These are phyloP conservation scores for Pinna nobilis DNA, from an alignment of 1,140 invertebrate species.

Conservation along the genomic window DNA sequence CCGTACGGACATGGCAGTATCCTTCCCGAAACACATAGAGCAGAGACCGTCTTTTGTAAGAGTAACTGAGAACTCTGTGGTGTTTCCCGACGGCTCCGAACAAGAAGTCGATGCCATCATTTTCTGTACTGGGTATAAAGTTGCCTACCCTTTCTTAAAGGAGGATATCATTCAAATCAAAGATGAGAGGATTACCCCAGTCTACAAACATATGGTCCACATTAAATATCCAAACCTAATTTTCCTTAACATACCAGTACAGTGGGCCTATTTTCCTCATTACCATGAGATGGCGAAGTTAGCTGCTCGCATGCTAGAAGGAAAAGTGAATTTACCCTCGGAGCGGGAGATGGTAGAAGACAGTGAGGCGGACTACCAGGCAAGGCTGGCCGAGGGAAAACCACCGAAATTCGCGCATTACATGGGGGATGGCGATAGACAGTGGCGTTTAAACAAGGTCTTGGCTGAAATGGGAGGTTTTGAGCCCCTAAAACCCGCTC, in stretches of 20 bases:
- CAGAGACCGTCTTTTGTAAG: conserved; percentile 1
- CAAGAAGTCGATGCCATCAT: conserved; percentile 13
- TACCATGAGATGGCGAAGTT: conserved; percentile 17
- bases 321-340: neutral
- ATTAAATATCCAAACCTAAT: conserved; percentile 23
- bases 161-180: conserved; percentile 15
- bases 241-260: conserved; percentile 4
- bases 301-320: conserved; percentile 1
- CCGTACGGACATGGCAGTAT: neutral
- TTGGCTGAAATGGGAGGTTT: conserved; percentile 15
- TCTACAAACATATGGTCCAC: conserved; percentile 31
- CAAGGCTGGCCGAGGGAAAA: conserved; percentile 76
- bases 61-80: neutral
- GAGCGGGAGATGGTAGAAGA: conserved; percentile 21
- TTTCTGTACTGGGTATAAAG: conserved; percentile 28
- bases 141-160: conserved; percentile 12
- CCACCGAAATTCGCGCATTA: conserved; percentile 51
- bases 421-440: conserved; percentile 15
- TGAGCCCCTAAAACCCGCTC: neutral
- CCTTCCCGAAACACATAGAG: conserved; percentile 12
- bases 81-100: conserved; percentile 15
- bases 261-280: conserved; percentile 7
- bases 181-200: conserved; percentile 15
- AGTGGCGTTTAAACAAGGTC: conserved; percentile 1
- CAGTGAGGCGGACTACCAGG: conserved; percentile 31